Evolutionary conservation across 2,888 invertebrate species (phyloP).

Genomic region (Ochlodes sylvanus): DNA sequence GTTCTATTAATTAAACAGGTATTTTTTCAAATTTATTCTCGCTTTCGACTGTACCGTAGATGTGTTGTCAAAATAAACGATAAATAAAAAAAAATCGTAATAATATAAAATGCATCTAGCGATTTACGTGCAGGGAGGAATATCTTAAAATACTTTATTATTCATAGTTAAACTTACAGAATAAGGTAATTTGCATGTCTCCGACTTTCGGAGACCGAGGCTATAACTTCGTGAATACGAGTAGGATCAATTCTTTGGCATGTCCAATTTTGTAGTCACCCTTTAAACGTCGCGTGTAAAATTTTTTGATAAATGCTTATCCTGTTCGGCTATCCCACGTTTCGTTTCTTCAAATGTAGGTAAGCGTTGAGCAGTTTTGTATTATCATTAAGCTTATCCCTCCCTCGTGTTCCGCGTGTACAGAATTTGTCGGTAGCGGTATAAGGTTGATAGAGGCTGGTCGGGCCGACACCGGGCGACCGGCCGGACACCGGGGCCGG

Average conservation of each 20-base stretch:
- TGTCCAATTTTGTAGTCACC: conserved; percentile 48
- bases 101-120: conserved; percentile 80
- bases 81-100: conserved; percentile 80
- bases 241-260: conserved; percentile 60
- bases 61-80: conserved; percentile 82
- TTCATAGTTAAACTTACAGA: conserved; percentile 80
- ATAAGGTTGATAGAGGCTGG: conserved; percentile 47
- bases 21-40: conserved; percentile 84
- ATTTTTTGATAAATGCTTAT: conserved; percentile 64
- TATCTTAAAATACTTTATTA: conserved; percentile 81
- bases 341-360: conserved; percentile 18
- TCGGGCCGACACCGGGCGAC: conserved; percentile 39
- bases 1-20: conserved; percentile 81
- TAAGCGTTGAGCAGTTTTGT: conserved; percentile 43
- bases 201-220: conserved; percentile 64
- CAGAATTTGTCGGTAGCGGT: conserved; percentile 51
- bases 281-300: conserved; percentile 56
- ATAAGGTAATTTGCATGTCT: conserved; percentile 71
- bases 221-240: conserved; percentile 61
- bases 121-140: conserved; percentile 81
- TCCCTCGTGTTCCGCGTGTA: conserved; percentile 51
- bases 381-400: conserved; percentile 56
- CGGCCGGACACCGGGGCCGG: conserved; percentile 33
- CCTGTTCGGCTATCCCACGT: conserved; percentile 48
- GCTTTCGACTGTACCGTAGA: conserved; percentile 85